phyloP scores from a whole-genome alignment of 2,888 invertebrate genomes.

The Campoplex capitator region DNA sequence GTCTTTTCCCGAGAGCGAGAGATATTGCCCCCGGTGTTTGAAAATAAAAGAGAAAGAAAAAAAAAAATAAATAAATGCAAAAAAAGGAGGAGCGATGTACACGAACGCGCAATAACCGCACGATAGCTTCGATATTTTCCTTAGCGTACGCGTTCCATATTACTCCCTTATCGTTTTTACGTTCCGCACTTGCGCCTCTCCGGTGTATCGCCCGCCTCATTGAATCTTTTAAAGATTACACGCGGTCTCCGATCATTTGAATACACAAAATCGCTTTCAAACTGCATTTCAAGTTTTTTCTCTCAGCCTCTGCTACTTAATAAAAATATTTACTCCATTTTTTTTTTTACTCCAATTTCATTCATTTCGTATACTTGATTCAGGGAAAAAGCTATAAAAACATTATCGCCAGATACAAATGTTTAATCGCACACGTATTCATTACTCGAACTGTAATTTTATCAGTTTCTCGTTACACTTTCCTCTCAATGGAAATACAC shows the following conservation, averaged over 20 bases:
- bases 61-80: not conserved
- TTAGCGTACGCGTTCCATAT: slow-evolving; percentile 8
- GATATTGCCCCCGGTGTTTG: slow-evolving; percentile 59
- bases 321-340: not conserved
- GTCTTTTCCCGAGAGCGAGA: slow-evolving; percentile 54
- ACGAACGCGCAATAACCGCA: slow-evolving; percentile 27
- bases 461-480: too few species aligned
- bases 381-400: too few species aligned
- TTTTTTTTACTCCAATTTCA: not conserved
- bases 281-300: not conserved
- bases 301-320: not conserved
- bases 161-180: slow-evolving; percentile 40
- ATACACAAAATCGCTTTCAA: slow-evolving; percentile 14
- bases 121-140: slow-evolving; percentile 28
- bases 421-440: not conserved
- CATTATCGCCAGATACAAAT: too few species aligned
- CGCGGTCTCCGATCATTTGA: slow-evolving; percentile 13
- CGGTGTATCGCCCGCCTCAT: slow-evolving; percentile 46
- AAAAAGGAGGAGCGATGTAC: not conserved
- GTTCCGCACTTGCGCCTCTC: slow-evolving; percentile 52
- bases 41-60: not conserved
- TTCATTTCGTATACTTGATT: not conserved
- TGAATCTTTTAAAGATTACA: slow-evolving; percentile 54
- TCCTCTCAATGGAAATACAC: too few species aligned
- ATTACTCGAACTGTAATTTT: too few species aligned